Evolutionary conservation across 2,113 vertebrate species (phyloP), one percentile per base, ranked within the genome.

Genomic region (Rhabdomys dilectus): DNA sequence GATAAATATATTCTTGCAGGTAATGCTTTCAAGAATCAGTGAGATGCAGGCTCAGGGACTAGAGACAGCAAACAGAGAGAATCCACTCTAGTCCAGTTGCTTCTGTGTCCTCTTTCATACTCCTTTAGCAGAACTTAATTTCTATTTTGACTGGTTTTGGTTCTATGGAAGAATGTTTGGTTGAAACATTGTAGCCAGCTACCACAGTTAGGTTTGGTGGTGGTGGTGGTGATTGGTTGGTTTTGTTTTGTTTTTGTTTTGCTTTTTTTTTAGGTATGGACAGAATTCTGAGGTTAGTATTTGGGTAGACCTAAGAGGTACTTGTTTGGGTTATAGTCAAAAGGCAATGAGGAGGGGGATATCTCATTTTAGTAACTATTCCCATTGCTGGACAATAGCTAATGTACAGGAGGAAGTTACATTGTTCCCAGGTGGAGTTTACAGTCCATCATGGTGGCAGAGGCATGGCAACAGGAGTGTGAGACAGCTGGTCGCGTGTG

Each of bases 31-130:
- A 60, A 7, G 21, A 82, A 39, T 60, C 39, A 12, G 36, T 21
- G 13, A 82, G 53, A 82, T 48, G 19, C 1, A 34, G 76, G 29
- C 36, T 39, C 7, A 26, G 11, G n/a, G 34, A 39, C 53, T 3
- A n/a, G 6, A 82, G 53, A 26, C 21, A 39, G 22, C 12, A 15
- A 58, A 34, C 51, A 11, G 17, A 19, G 19, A 22, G n/a, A 58
- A 36, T 22, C 21, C 34, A 7, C 4, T 26, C 1, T 1, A 0
- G 11, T 82, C 11, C 53, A 13, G 7, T 58, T 58, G n/a, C 19
- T 24, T 39, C 10, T 31, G 48, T 12, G 7, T 78, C 76, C 34
- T 78, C 31, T 82, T 24, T 58, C 51, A 39, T n/a, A 80, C 1
- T 39, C 80, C 80, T 84, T 84, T 84, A 3, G 9, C 56, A n/a